phyloP scores from a whole-genome alignment of 2,113 vertebrate genomes.

The Theropithecus gelada region DNA sequence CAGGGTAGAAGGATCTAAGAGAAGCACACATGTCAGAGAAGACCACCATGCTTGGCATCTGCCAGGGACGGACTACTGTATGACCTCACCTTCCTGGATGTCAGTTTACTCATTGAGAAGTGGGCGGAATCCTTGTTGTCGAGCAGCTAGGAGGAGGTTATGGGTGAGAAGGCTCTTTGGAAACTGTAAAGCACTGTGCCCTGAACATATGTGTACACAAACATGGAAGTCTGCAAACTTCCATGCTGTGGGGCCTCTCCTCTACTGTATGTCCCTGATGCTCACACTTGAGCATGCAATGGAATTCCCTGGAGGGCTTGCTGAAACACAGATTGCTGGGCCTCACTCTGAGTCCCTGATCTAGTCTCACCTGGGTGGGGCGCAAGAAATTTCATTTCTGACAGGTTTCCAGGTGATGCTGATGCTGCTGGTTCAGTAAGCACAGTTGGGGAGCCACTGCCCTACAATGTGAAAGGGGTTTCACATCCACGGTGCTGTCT shows the following conservation, averaged over 20 bases:
- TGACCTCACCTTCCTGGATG: conserved; percentile 34
- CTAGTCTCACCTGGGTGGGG: background rate
- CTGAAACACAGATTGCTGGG: background rate
- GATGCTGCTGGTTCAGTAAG: background rate
- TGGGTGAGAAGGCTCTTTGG: background rate
- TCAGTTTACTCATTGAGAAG: conserved; percentile 35
- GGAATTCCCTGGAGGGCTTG: conserved; percentile 24
- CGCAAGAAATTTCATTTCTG: conserved; percentile 44
- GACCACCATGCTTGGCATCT: background rate
- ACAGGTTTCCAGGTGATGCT: background rate
- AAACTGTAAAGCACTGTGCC: background rate
- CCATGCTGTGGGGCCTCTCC: background rate
- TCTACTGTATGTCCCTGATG: background rate
- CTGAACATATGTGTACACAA: background rate
- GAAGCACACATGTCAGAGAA: background rate
- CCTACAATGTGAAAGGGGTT: background rate
- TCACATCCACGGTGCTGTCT: background rate
- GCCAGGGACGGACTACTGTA: background rate
- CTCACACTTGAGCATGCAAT: background rate
- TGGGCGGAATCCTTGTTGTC: background rate
- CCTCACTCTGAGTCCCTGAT: background rate
- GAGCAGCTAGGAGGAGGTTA: background rate
- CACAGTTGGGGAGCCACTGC: background rate
- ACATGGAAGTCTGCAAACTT: background rate
- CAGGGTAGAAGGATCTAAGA: background rate